Percentiles rank a stretch among this genome's conserved stretches.
phyloP scores from a whole-genome alignment of 1,140 invertebrate species.

The Ceratitis capitata region DNA sequence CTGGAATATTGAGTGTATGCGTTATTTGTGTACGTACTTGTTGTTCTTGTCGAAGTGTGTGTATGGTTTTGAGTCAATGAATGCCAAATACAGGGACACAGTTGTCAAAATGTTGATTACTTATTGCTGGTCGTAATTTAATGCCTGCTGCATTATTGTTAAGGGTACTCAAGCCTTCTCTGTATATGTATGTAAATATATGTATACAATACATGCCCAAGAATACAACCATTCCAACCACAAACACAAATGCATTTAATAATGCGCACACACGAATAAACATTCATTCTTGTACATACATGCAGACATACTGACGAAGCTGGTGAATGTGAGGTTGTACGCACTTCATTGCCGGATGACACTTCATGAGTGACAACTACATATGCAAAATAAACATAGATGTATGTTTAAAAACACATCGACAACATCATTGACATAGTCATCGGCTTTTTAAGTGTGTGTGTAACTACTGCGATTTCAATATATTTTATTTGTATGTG shows the following conservation, averaged over 20 bases:
- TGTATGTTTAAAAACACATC: no score
- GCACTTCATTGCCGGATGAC: conserved; percentile 26
- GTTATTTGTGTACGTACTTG: no score
- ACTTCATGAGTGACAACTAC: conserved; percentile 28
- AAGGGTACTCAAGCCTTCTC: background rate
- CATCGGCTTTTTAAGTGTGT: background rate
- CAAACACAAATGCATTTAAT: background rate
- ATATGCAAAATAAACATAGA: no score
- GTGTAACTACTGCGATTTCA: background rate
- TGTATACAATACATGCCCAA: background rate
- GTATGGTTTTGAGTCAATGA: conserved; percentile 14
- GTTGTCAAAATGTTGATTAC: background rate
- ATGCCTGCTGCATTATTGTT: background rate
- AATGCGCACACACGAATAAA: no score
- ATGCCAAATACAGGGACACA: background rate
- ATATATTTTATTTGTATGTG: background rate
- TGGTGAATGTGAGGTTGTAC: background rate
- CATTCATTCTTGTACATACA: no score
- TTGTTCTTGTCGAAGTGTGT: background rate
- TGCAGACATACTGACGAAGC: no score
- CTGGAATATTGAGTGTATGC: no score
- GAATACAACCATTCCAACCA: background rate
- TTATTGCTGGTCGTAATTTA: background rate
- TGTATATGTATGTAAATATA: background rate
- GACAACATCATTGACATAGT: conserved; percentile 33